Evolutionary conservation across 2,113 vertebrate genomes (phyloP).

Genomic region (Charadrius vociferus): DNA sequence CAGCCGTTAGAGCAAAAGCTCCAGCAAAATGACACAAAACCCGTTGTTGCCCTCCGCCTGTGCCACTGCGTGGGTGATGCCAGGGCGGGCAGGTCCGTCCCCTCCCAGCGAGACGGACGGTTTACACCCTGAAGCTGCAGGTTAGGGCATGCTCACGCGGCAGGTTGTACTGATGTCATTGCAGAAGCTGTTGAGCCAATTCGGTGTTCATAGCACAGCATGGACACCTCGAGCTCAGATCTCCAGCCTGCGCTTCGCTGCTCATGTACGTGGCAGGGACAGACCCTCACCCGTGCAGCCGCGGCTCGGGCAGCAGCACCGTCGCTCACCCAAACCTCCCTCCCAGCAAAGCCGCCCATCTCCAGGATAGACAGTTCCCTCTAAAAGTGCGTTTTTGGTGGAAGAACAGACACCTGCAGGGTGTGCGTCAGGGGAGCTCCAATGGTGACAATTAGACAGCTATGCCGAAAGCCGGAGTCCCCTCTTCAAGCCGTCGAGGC

Average conservation of each 20-base stretch:
- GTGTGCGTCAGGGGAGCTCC: neutral
- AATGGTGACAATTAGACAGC: too few species aligned
- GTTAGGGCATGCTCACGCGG: neutral
- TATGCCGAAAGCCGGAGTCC: accelerated
- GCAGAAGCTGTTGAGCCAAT: neutral
- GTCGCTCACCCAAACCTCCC: neutral
- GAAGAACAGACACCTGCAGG: neutral
- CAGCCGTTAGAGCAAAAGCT: neutral
- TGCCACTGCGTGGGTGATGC: accelerated
- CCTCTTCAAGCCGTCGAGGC: neutral
- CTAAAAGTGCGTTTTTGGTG: neutral
- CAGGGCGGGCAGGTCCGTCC: neutral
- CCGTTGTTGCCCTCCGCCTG: neutral
- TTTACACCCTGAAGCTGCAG: neutral
- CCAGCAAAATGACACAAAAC: accelerated
- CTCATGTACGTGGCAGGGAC: neutral
- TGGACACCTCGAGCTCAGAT: neutral
- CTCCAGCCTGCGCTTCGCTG: neutral
- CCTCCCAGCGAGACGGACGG: accelerated
- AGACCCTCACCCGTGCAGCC: neutral
- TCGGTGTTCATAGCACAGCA: accelerated
- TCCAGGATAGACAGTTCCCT: neutral
- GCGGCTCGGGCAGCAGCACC: neutral
- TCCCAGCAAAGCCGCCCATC: accelerated
- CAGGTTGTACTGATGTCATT: neutral